Percentiles rank a stretch among this genome's conserved stretches.
Conservation (phyloP, 1,140 invertebrate species). For the Papilio machaon region DNA sequence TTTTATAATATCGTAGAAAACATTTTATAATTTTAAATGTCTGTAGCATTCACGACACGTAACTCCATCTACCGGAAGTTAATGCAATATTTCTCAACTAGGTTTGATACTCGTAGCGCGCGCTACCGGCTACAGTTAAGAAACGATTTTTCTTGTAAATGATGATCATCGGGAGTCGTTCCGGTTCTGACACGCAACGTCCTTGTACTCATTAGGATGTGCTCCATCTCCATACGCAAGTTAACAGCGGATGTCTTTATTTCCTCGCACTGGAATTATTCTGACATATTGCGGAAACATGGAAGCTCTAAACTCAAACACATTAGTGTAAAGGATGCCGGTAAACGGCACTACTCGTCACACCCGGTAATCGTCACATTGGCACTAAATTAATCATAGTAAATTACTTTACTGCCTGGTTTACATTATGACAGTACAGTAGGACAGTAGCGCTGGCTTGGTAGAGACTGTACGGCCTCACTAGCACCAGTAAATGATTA, state of each 20-base stretch:
- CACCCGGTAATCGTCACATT: constrained; percentile 5
- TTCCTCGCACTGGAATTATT: constrained; percentile 62
- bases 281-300: constrained; percentile 68
- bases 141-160: constrained; percentile 49
- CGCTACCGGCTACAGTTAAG: constrained; percentile 8
- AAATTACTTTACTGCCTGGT: neutral
- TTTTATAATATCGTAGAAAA: no score
- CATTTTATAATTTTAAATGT: no score
- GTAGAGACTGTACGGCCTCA: no score
- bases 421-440: no score
- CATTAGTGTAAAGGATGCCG: constrained; percentile 44
- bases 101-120: neutral
- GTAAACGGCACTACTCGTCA: constrained; percentile 2
- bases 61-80: constrained; percentile 30
- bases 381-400: constrained; percentile 3
- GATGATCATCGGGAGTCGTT: constrained; percentile 49
- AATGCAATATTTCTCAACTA: constrained; percentile 25
- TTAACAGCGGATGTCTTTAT: constrained; percentile 62
- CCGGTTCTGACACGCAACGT: constrained; percentile 58
- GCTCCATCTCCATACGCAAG: constrained; percentile 64
- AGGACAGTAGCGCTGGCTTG: no score
- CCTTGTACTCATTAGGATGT: constrained; percentile 73
- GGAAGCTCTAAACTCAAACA: constrained; percentile 52
- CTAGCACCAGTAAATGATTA: no score
- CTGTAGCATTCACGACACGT: neutral